These are phyloP conservation scores for Tethya wilhelma DNA, from an alignment of 37 sponge, comb jelly and placozoan species.

Conservation along the genomic window DNA sequence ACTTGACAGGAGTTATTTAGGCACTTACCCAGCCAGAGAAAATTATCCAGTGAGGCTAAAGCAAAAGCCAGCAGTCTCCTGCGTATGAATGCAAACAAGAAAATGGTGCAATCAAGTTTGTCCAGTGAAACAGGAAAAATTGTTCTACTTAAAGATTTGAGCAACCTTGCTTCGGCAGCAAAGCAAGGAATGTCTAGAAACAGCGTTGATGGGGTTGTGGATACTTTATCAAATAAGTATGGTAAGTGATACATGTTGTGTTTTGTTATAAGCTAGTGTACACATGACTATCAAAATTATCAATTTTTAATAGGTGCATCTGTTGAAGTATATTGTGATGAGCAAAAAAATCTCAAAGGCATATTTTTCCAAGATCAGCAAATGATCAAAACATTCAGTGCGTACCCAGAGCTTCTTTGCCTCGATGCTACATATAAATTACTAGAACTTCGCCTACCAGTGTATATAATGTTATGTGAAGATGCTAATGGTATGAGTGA, in stretches of 20 bases:
- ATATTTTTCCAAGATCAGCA: conserved; percentile 34
- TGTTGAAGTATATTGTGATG: conserved; percentile 39
- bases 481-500: conserved; percentile 44
- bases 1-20: conserved; percentile 12
- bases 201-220: no score
- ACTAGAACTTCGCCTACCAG: conserved; percentile 27
- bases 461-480: conserved; percentile 21
- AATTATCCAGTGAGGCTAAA: background rate
- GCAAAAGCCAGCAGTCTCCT: background rate
- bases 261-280: background rate
- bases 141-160: conserved; percentile 9
- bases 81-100: conserved; percentile 14
- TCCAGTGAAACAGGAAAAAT: conserved; percentile 3
- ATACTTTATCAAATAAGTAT: background rate
- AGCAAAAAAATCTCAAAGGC: conserved; percentile 25
- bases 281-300: background rate
- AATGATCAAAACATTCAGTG: conserved; percentile 37
- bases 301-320: conserved; percentile 28
- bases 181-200: no score
- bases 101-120: background rate
- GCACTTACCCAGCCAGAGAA: conserved; percentile 10
- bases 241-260: background rate
- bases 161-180: conserved; percentile 5
- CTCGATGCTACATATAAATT: conserved; percentile 56
- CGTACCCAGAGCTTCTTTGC: conserved; percentile 45